phyloP scores from a whole-genome alignment of 2,797 vertebrate genomes.

The Rhinogobio ventralis region DNA sequence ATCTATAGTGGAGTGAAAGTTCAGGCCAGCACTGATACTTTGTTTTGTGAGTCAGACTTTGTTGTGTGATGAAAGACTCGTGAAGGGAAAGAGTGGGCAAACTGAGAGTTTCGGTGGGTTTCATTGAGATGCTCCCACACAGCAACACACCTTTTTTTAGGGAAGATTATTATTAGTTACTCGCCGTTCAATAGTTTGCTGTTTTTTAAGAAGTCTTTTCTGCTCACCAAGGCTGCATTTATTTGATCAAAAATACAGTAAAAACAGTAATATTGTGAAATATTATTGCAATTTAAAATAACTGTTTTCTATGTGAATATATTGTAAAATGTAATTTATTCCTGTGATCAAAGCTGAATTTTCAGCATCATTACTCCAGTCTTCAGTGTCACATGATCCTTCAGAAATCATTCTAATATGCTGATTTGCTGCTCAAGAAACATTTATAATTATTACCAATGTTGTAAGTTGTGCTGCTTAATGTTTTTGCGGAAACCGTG shows the following conservation, averaged over 20 bases:
- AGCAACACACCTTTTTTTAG: not conserved
- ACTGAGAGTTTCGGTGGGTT: not conserved
- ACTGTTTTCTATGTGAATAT: not conserved
- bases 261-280: not conserved
- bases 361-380: not conserved
- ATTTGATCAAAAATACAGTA: not conserved
- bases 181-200: not conserved
- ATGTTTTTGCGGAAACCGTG: not conserved
- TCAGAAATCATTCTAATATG: not conserved
- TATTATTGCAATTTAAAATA: not conserved
- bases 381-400: not conserved
- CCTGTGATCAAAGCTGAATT: not conserved
- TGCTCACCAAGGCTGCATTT: not conserved
- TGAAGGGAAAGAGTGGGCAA: conserved; percentile 1
- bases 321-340: too few relatives aligned
- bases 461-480: not conserved
- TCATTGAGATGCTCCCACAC: conserved; percentile 9
- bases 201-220: not conserved
- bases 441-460: not conserved
- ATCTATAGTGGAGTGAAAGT: not conserved
- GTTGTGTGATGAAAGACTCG: not conserved
- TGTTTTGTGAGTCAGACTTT: not conserved
- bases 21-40: not conserved
- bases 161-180: not conserved
- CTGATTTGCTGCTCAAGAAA: too few relatives aligned